phyloP scores from a whole-genome alignment of 2,113 vertebrate genomes.

The Rousettus leschenaultii region DNA sequence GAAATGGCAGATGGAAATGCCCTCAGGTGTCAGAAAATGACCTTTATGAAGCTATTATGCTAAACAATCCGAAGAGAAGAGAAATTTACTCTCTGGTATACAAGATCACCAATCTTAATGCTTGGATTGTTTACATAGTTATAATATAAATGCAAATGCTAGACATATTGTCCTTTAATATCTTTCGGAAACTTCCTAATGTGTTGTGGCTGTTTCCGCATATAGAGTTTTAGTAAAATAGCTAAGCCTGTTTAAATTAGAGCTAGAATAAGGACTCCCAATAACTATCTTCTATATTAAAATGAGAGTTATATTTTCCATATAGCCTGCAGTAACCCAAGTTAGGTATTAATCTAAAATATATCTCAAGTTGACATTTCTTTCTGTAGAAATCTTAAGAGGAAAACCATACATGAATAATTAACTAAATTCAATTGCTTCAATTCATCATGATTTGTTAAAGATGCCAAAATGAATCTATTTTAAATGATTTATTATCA shows the following conservation, averaged over 20 bases:
- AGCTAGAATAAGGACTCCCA: slow-evolving; percentile 35
- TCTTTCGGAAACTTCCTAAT: slow-evolving; percentile 15
- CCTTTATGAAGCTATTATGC: neutral
- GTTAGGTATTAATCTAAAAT: slow-evolving; percentile 47
- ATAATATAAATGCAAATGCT: slow-evolving; percentile 39
- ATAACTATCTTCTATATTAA: slow-evolving; percentile 46
- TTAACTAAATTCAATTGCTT: slow-evolving; percentile 65
- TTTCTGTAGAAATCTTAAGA: slow-evolving; percentile 49
- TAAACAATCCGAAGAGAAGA: slow-evolving; percentile 27
- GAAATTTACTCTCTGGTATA: neutral
- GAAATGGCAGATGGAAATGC: neutral
- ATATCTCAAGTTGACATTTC: slow-evolving; percentile 35
- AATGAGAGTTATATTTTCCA: slow-evolving; percentile 55
- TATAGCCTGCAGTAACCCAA: slow-evolving; percentile 42
- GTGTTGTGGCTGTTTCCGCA: neutral
- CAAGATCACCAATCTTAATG: slow-evolving; percentile 18
- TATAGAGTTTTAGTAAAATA: slow-evolving; percentile 4
- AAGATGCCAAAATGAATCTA: slow-evolving; percentile 53
- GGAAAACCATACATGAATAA: slow-evolving; percentile 67
- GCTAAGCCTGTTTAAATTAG: slow-evolving; percentile 9
- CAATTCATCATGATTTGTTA: slow-evolving; percentile 67
- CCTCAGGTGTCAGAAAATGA: neutral
- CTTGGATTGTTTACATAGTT: neutral
- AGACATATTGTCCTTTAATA: neutral
- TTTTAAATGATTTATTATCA: slow-evolving; percentile 65